A percentile compares a stretch with the other conserved stretches of the same genome.
Evolutionary conservation across 2,113 vertebrate species (phyloP).

Genomic region (Periophthalmus modestus): DNA sequence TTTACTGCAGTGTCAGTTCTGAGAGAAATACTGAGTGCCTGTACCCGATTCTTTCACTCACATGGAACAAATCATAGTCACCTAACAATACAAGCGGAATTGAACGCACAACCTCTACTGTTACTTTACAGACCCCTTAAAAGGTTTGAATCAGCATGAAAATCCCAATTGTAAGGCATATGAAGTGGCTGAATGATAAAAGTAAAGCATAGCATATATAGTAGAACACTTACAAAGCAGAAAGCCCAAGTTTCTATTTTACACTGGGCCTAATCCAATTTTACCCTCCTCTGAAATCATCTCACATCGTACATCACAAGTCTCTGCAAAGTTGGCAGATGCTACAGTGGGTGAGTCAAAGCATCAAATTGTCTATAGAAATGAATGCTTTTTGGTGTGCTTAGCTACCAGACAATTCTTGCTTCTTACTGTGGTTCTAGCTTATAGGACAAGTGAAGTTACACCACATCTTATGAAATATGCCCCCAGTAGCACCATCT

Average conservation of each 20-base stretch:
- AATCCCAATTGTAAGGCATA: background rate
- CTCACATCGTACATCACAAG: slow-evolving; percentile 1
- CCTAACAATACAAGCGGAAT: background rate
- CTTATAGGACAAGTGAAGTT: slow-evolving; percentile 5
- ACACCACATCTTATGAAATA: slow-evolving; percentile 42
- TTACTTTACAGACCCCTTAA: background rate
- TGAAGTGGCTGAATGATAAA: slow-evolving; percentile 3
- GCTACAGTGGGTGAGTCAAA: slow-evolving; percentile 1
- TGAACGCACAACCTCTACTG: background rate
- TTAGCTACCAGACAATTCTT: slow-evolving; percentile 1
- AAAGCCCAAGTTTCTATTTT: background rate
- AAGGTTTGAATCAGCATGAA: background rate
- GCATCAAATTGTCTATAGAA: background rate
- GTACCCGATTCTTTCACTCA: background rate
- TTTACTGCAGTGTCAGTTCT: background rate
- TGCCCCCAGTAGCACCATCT: slow-evolving; percentile 52
- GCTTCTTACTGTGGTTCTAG: background rate
- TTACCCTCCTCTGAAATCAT: slow-evolving; percentile 6
- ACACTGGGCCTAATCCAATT: slow-evolving; percentile 11
- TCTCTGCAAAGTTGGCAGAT: slow-evolving; percentile 8
- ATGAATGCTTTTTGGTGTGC: background rate
- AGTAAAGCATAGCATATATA: background rate
- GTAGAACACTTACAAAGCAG: background rate
- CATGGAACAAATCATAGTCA: background rate
- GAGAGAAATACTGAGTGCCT: no score